A percentile compares a stretch with the other conserved stretches of the same genome.
Conservation (phyloP, 2,888 invertebrate genomes). For the Caenorhabditis afra region DNA sequence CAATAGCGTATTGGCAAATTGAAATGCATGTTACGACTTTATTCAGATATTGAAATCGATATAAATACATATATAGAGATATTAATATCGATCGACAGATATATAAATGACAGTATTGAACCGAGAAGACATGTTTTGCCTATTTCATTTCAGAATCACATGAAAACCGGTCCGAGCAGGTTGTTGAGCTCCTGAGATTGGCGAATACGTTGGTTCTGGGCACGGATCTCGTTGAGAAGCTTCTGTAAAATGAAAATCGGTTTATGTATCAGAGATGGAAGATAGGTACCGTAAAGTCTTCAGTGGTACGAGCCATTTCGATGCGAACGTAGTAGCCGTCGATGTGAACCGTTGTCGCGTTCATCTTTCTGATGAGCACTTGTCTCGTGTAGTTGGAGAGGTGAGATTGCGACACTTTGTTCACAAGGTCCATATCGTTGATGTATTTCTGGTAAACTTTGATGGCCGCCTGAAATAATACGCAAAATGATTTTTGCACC, state of each 20-base stretch:
- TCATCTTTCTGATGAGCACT: constrained; percentile 6
- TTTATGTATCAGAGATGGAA: neutral
- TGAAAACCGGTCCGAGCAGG: neutral
- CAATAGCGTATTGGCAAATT: too few relatives aligned
- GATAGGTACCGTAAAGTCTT: constrained; percentile 22
- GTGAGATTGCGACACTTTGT: constrained; percentile 12
- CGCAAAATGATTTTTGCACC: neutral
- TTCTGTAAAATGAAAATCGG: too few relatives aligned
- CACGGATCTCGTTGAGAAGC: constrained; percentile 8
- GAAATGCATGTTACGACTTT: too few relatives aligned
- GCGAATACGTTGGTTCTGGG: constrained; percentile 4
- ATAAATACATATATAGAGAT: too few relatives aligned
- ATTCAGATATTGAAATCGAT: too few relatives aligned
- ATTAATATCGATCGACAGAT: too few relatives aligned
- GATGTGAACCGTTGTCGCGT: constrained; percentile 12
- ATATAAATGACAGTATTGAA: too few relatives aligned
- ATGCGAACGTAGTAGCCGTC: constrained; percentile 6
- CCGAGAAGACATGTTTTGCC: too few relatives aligned
- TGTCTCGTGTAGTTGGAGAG: constrained; percentile 10
- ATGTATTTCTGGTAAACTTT: constrained; percentile 18
- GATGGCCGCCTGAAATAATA: constrained; percentile 27
- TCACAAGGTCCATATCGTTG: constrained; percentile 20
- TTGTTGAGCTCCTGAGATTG: constrained; percentile 24
- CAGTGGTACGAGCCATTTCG: constrained; percentile 2
- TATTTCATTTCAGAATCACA: neutral